phyloP scores from a whole-genome alignment of 2,113 vertebrate genomes.

The Orientallactaga bullata region DNA sequence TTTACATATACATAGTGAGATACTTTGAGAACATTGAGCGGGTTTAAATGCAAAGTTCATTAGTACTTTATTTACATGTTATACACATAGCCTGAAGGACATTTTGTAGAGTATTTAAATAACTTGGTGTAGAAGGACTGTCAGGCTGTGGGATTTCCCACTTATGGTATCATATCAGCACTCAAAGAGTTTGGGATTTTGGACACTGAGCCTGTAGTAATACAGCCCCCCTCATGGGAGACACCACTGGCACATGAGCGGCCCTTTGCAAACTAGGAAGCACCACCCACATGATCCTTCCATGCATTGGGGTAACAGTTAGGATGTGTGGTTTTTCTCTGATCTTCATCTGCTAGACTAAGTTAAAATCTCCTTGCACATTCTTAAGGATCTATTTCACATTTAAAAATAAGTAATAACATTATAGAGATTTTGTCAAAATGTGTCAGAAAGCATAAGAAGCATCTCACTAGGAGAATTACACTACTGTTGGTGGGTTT shows the following conservation, averaged over 20 bases:
- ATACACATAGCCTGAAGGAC: neutral
- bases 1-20: neutral
- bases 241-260: rapidly evolving
- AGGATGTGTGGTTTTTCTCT: neutral
- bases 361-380: constrained; percentile 1
- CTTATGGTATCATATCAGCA: neutral
- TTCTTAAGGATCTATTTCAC: neutral
- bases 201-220: neutral
- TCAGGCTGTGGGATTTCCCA: neutral
- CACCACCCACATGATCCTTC: rapidly evolving
- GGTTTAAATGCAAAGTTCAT: neutral
- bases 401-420: constrained; percentile 29
- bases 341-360: neutral
- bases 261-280: neutral
- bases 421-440: neutral
- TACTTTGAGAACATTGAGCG: neutral
- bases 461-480: neutral
- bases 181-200: neutral
- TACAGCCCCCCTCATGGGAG: rapidly evolving
- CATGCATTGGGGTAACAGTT: too few relatives aligned
- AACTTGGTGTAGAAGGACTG: neutral
- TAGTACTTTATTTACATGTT: neutral
- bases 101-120: neutral
- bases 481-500: neutral
- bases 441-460: neutral